These are phyloP conservation scores for Halictus rubicundus DNA, from an alignment of 1,140 invertebrate species.

Conservation along the genomic window DNA sequence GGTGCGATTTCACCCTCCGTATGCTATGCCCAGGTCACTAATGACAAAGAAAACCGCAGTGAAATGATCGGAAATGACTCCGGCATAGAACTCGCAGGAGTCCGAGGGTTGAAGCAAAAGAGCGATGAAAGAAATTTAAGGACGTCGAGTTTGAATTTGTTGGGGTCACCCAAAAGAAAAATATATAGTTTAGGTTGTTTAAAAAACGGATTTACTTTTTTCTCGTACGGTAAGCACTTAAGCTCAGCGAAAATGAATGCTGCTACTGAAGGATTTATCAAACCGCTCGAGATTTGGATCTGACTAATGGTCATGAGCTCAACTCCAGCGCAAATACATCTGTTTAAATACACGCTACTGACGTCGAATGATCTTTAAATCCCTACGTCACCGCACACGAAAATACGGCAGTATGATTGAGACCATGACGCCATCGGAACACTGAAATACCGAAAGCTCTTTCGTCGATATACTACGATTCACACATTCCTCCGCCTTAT, in stretches of 20 bases:
- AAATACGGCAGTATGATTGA: slow-evolving; percentile 22
- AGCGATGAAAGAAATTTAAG: no score
- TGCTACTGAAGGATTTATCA: slow-evolving; percentile 28
- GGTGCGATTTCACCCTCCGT: no score
- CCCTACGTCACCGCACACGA: slow-evolving; percentile 39
- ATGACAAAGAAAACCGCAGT: no score
- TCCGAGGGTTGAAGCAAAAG: no score
- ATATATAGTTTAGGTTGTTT: no score
- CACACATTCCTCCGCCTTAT: background rate
- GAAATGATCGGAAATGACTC: no score
- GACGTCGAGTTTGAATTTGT: no score
- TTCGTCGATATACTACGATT: background rate
- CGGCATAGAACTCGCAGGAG: no score
- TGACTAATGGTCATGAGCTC: slow-evolving; percentile 38
- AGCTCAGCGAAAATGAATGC: background rate
- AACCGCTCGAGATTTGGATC: background rate
- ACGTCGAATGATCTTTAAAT: slow-evolving; percentile 53
- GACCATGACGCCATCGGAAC: slow-evolving; percentile 9
- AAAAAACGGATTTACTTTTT: background rate
- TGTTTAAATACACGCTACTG: slow-evolving; percentile 30
- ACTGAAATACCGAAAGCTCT: background rate
- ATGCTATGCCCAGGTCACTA: no score
- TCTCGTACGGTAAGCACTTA: background rate
- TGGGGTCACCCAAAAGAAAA: no score
- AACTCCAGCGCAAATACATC: slow-evolving; percentile 38